A percentile compares a stretch with the other conserved stretches of the same genome.
Conservation (phyloP, 1,140 invertebrate species). For the Myzus persicae region DNA sequence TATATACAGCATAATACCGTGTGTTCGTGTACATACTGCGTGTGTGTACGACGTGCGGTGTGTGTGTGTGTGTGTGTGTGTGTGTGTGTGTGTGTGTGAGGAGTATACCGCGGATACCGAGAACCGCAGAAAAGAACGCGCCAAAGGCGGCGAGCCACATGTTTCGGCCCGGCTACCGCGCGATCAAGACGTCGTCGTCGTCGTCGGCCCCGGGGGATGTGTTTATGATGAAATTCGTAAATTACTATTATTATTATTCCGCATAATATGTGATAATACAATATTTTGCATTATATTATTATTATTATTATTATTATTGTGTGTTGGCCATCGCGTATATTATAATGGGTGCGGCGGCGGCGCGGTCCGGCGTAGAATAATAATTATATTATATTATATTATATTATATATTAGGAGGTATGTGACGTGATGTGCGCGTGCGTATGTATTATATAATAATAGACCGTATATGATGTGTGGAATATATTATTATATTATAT, state of each 20-base stretch:
- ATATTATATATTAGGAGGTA: neutral
- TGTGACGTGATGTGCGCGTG: too few species aligned
- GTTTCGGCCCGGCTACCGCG: neutral
- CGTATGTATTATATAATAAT: neutral
- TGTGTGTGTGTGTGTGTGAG: too few species aligned
- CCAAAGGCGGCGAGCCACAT: neutral
- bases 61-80: neutral
- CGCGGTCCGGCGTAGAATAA: too few species aligned
- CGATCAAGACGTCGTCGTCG: neutral
- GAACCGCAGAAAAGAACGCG: constrained; percentile 30
- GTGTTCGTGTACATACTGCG: too few species aligned
- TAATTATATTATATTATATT: too few species aligned
- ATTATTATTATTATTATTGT: too few species aligned
- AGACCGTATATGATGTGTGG: neutral
- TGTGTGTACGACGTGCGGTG: neutral
- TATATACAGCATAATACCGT: too few species aligned
- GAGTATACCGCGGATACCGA: neutral
- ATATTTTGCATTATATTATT: neutral
- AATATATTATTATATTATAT: too few species aligned
- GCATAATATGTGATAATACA: neutral
- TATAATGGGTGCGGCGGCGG: too few species aligned
- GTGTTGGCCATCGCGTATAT: neutral
- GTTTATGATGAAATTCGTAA: too few species aligned
- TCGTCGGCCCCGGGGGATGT: too few species aligned
- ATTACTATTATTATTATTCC: neutral